Conservation (phyloP, 2,888 invertebrate species). For the Monopis laevigella region DNA sequence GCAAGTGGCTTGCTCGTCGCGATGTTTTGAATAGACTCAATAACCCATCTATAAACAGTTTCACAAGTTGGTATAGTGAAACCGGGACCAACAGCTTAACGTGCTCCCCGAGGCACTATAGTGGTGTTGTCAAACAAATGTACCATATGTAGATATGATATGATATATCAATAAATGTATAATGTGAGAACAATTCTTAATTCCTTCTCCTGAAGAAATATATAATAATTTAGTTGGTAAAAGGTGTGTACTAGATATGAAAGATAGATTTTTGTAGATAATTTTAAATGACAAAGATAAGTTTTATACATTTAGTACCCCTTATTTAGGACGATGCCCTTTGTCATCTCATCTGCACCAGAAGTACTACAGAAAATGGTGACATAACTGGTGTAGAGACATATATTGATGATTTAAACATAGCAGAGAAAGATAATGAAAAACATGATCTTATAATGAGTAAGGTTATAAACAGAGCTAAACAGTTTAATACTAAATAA, state of each 20-base stretch:
- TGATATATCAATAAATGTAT: slow-evolving; percentile 17
- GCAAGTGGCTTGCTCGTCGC: too few relatives aligned
- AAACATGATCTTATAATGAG: slow-evolving; percentile 23
- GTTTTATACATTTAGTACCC: slow-evolving; percentile 5
- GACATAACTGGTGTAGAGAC: slow-evolving; percentile 24
- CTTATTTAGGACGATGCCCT: slow-evolving; percentile 18
- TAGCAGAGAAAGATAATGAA: slow-evolving; percentile 12
- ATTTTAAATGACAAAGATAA: slow-evolving; percentile 13
- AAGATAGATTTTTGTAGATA: slow-evolving; percentile 20
- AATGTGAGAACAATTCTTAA: slow-evolving; percentile 20
- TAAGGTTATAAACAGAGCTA: slow-evolving; percentile 22
- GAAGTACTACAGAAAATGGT: slow-evolving; percentile 18
- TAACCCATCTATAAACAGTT: too few relatives aligned
- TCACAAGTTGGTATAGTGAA: too few relatives aligned
- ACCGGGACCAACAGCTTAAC: too few relatives aligned
- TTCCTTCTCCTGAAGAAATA: slow-evolving; percentile 17
- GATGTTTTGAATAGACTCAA: too few relatives aligned
- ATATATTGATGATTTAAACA: slow-evolving; percentile 27
- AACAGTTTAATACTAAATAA: slow-evolving; percentile 24
- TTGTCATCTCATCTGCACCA: slow-evolving; percentile 21
- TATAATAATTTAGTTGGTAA: slow-evolving; percentile 21
- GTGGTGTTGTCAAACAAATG: too few relatives aligned
- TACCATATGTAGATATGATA: too few relatives aligned
- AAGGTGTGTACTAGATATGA: slow-evolving; percentile 19
- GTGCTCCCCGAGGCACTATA: too few relatives aligned